Conservation (phyloP, 2,797 vertebrate species). For the Loriculus beryllinus region DNA sequence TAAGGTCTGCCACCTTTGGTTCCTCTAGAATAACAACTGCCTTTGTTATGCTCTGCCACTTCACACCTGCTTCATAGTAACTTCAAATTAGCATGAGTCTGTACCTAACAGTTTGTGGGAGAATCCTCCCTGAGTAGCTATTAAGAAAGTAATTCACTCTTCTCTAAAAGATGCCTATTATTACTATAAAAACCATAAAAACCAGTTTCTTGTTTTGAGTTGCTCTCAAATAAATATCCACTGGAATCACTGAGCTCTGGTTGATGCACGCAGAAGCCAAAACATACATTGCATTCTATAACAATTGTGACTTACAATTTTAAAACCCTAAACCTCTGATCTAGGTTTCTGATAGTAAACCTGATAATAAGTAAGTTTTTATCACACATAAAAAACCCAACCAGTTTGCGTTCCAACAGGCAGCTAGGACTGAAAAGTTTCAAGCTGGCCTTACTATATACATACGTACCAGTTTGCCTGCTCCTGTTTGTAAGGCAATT, state of each 20-base stretch:
- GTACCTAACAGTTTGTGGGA: background rate
- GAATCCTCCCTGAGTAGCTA: background rate
- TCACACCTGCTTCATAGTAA: background rate
- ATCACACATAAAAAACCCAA: background rate
- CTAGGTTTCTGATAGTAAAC: background rate
- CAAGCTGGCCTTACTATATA: background rate
- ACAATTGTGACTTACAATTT: background rate
- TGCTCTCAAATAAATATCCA: background rate
- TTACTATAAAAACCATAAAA: background rate
- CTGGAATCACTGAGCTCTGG: background rate
- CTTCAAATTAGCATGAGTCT: background rate
- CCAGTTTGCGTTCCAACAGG: background rate
- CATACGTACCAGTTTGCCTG: background rate
- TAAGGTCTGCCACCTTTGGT: background rate
- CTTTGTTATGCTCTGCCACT: background rate
- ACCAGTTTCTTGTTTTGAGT: background rate
- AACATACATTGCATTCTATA: background rate
- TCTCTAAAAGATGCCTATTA: background rate
- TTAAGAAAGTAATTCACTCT: background rate
- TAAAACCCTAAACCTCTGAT: background rate
- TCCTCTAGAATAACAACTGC: background rate
- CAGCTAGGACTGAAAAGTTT: background rate
- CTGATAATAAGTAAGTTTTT: background rate
- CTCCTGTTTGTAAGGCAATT: background rate
- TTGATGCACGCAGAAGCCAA: background rate